A percentile compares a stretch with the other conserved stretches of the same genome.
Conservation (phyloP, 2,113 vertebrate species). For the Cricetomys ansorgei region DNA sequence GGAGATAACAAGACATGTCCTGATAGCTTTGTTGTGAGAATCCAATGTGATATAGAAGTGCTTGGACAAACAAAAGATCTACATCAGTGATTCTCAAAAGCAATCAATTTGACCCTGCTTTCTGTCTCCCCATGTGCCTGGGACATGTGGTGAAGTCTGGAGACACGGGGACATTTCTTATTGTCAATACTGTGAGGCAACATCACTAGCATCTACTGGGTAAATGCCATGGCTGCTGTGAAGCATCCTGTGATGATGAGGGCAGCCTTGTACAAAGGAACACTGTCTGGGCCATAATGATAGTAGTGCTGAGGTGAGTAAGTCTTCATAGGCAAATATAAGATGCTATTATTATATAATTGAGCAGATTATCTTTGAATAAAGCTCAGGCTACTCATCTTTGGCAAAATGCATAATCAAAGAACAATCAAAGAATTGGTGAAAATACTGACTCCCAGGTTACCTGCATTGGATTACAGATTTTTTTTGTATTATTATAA, state of each 20-base stretch:
- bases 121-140: background rate
- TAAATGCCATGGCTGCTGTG: background rate
- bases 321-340: background rate
- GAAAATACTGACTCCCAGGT: background rate
- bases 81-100: background rate
- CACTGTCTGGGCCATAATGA: background rate
- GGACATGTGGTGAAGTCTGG: background rate
- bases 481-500: background rate
- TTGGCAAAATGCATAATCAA: background rate
- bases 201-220: background rate
- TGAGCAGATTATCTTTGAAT: background rate
- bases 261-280: background rate
- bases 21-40: background rate
- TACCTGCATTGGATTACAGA: background rate
- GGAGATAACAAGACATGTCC: background rate
- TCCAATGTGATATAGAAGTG: background rate
- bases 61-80: conserved; percentile 21
- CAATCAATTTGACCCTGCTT: background rate
- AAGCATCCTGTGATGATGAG: background rate
- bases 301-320: background rate
- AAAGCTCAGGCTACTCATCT: background rate
- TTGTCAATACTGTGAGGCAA: background rate
- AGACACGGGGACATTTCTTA: background rate
- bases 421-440: background rate
- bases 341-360: background rate